These are phyloP conservation scores for Pseudomyrmex sp. DNA, from an alignment of 1,140 invertebrate species.

Conservation along the genomic window DNA sequence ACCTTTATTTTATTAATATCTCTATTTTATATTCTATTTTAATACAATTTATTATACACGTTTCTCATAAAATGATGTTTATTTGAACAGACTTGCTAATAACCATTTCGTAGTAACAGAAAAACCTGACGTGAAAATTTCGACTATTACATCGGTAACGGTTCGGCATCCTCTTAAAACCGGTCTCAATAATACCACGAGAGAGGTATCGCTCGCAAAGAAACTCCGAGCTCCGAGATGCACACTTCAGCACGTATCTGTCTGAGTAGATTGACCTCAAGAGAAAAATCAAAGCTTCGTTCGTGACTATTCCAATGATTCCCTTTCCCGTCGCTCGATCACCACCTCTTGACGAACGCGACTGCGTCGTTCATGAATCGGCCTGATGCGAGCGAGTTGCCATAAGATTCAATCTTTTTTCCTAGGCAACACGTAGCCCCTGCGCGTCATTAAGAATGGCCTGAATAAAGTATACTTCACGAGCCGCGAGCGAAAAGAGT, in stretches of 20 bases:
- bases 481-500: constrained; percentile 29
- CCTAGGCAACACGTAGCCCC: constrained; percentile 24
- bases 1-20: too few species aligned
- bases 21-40: neutral
- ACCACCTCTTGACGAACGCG: neutral
- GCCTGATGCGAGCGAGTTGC: constrained; percentile 15
- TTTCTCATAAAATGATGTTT: too few species aligned
- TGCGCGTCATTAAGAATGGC: constrained; percentile 25
- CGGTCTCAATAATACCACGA: neutral
- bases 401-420: constrained; percentile 58
- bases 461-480: constrained; percentile 56
- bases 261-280: constrained; percentile 54
- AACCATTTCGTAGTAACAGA: too few species aligned
- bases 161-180: too few species aligned
- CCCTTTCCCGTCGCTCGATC: neutral
- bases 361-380: neutral
- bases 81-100: too few species aligned
- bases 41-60: neutral
- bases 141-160: too few species aligned
- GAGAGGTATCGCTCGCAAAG: constrained; percentile 8
- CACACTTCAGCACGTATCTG: constrained; percentile 66
- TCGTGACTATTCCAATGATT: constrained; percentile 57
- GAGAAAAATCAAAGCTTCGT: constrained; percentile 68
- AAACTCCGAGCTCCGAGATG: constrained; percentile 46
- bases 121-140: too few species aligned